Evolutionary conservation across 2,888 invertebrate genomes (phyloP).

Genomic region (Empis stercorea): DNA sequence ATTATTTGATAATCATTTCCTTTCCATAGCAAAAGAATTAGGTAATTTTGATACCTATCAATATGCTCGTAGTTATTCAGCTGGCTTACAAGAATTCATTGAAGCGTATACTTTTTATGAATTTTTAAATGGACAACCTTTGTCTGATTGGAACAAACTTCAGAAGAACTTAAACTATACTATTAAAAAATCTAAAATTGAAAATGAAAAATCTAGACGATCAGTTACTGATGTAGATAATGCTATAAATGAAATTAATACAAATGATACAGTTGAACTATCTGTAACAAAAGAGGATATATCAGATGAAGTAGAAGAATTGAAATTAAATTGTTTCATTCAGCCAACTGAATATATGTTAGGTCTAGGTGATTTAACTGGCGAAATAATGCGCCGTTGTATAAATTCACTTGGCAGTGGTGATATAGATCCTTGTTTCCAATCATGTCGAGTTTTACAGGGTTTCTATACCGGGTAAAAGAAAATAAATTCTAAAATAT

Average conservation of each 20-base stretch:
- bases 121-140: slow-evolving; percentile 45
- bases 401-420: slow-evolving; percentile 70
- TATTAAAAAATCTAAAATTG: not conserved
- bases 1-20: slow-evolving; percentile 42
- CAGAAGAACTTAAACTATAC: slow-evolving; percentile 41
- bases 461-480: slow-evolving; percentile 28
- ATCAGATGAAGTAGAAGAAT: not conserved
- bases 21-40: slow-evolving; percentile 60
- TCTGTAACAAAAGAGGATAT: not conserved
- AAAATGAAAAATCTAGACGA: slow-evolving; percentile 3
- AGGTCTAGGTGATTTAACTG: slow-evolving; percentile 76
- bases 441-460: slow-evolving; percentile 59
- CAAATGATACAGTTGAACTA: not conserved
- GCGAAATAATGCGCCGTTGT: slow-evolving; percentile 81
- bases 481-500: not conserved
- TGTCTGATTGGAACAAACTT: slow-evolving; percentile 48
- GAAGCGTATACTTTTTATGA: slow-evolving; percentile 73
- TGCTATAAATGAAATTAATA: not conserved
- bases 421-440: slow-evolving; percentile 56
- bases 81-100: slow-evolving; percentile 63
- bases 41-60: slow-evolving; percentile 56
- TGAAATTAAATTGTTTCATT: slow-evolving; percentile 26
- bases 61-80: slow-evolving; percentile 52
- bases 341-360: slow-evolving; percentile 49
- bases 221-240: not conserved